phyloP scores from a whole-genome alignment of 2,113 vertebrate species.

The Vombatus ursinus region DNA sequence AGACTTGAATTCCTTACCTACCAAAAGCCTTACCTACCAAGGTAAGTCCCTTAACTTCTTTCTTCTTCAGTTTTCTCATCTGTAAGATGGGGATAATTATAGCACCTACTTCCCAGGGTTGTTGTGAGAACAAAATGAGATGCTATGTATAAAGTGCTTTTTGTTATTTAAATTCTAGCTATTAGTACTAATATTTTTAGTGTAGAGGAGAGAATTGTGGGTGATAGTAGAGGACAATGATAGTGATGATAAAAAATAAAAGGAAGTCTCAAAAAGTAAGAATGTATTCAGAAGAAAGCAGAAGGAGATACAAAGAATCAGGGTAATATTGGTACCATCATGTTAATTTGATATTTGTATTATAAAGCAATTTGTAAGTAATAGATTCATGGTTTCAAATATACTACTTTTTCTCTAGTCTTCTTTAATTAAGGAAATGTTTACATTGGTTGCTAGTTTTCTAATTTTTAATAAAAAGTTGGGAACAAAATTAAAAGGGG shows the following conservation, averaged over 20 bases:
- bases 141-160: no score
- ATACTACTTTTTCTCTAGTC: neutral
- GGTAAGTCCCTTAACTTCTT: neutral
- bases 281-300: neutral
- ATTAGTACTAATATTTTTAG: neutral
- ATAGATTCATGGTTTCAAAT: neutral
- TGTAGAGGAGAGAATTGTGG: neutral
- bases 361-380: neutral
- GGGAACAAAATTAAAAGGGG: neutral
- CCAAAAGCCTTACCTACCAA: no score
- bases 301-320: neutral
- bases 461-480: neutral
- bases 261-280: neutral
- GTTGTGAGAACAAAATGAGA: no score
- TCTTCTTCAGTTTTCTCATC: no score
- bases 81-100: no score
- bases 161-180: no score
- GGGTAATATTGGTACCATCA: neutral
- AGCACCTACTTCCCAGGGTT: no score
- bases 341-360: neutral
- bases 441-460: neutral
- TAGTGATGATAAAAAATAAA: neutral
- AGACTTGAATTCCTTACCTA: neutral
- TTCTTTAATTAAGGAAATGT: neutral
- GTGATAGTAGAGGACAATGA: neutral